A percentile compares a stretch with the other conserved stretches of the same genome.
These are phyloP conservation scores for Serilophus lunatus DNA, from an alignment of 2,113 vertebrate genomes.

Conservation along the genomic window DNA sequence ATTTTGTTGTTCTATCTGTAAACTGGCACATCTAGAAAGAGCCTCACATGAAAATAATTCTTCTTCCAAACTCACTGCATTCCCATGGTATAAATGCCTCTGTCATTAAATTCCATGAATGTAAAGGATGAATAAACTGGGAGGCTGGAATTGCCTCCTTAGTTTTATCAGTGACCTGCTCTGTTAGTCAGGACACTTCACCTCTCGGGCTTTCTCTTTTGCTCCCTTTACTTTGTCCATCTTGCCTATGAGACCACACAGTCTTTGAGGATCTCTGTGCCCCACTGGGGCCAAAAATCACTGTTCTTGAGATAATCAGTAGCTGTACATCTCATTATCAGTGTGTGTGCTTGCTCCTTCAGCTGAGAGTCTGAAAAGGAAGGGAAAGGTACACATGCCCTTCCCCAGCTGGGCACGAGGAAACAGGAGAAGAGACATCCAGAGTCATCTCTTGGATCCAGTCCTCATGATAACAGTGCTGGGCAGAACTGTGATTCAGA, in stretches of 20 bases:
- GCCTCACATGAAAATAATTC: neutral
- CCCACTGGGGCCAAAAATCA: neutral
- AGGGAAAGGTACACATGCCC: neutral
- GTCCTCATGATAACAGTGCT: fast-evolving
- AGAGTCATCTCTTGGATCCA: neutral
- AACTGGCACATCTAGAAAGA: neutral
- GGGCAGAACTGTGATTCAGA: neutral
- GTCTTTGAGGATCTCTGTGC: neutral
- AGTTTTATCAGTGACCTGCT: neutral
- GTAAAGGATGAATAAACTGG: neutral
- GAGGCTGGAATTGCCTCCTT: neutral
- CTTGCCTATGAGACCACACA: neutral
- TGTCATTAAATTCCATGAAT: neutral
- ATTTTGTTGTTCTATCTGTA: neutral
- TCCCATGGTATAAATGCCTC: neutral
- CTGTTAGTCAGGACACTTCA: neutral
- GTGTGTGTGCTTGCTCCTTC: neutral
- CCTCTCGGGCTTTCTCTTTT: neutral
- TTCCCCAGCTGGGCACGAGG: fast-evolving
- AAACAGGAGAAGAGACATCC: neutral
- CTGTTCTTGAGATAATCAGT: neutral
- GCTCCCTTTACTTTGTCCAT: neutral
- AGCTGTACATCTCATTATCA: neutral
- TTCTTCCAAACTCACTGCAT: neutral
- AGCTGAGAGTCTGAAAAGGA: neutral